Base-by-base conservation (phyloP, 2,113 vertebrate species). In the Bubo blakistoni region DNA sequence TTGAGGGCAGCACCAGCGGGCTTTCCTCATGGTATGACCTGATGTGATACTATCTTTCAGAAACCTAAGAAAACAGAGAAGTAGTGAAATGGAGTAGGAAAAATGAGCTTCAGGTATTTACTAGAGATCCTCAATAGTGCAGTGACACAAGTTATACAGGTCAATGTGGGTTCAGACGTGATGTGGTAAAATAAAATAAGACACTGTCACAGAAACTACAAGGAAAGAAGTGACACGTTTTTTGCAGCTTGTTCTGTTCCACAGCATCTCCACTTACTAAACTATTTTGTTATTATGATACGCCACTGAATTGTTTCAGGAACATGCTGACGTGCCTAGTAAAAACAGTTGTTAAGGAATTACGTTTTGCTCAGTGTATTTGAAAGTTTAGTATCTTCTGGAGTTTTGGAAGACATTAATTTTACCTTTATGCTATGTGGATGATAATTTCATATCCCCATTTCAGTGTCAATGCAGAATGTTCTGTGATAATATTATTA, bases 391-490 rank as follows among this genome's bases (percentile, higher is more conserved):
- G 58, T 36, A 27, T 71, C 30, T 86, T 84, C 6, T 42, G 38
- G 52, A 85, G 74, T 80, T 72, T 54, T 54, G 72, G 62, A 90
- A 91, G 27, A 65, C 36, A 44, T 65, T 84, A 79, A 85, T 73
- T 90, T 17, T 49, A 73, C 70, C 78, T 79, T 91, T 70, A 66
- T 62, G 63, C 29, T 46, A 62, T 4, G 32, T 13, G 19, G 46
- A 87, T 69, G 61, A 61, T 38, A 65, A 91, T 79, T 93, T 91
- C 34, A 25, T 73, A 77, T 51, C 12, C 46, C 36, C 13, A 6
- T 88, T 94, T 81, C 70, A 84, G 88, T 81, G 69, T 59, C 81
- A 80, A 66, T 70, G 67, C 71, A 85, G 54, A 93, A 95, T 19
- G 42, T 91, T 90, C 90, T 92, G n/a, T 2, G 6, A 81, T 54